These are phyloP conservation scores for Odontamblyopus lacepedii DNA, from an alignment of 2,797 vertebrate genomes.

Conservation along the genomic window DNA sequence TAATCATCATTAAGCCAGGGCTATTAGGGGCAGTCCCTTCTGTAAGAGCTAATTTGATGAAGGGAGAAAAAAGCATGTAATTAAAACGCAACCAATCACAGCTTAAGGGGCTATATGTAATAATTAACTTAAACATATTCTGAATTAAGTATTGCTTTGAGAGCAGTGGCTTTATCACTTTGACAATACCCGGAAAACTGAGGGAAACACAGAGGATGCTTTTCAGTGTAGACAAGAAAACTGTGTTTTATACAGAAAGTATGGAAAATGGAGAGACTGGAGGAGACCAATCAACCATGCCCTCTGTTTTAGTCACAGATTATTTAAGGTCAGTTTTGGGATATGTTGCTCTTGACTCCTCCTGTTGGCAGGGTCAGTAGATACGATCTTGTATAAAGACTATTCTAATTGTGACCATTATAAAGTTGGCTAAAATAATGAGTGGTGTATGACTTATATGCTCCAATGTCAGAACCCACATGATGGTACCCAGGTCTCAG, in stretches of 20 bases:
- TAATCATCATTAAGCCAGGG: slow-evolving; percentile 70
- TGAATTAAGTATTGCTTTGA: not conserved
- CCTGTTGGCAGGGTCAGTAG: not conserved
- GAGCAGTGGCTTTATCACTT: too few species aligned
- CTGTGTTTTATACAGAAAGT: not conserved
- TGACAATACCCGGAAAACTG: not conserved
- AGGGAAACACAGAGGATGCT: not conserved
- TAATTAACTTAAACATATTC: slow-evolving; percentile 10
- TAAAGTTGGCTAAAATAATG: not conserved
- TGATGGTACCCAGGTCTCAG: slow-evolving; percentile 43
- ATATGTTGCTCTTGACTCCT: not conserved
- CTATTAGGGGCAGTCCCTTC: slow-evolving; percentile 54
- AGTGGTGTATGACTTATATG: slow-evolving; percentile 15
- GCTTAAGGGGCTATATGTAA: slow-evolving; percentile 29
- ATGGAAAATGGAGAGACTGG: too few species aligned
- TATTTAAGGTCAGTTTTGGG: not conserved
- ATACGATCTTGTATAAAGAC: not conserved
- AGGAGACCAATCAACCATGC: too few species aligned
- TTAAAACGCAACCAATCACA: slow-evolving; percentile 71
- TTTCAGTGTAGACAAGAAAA: not conserved
- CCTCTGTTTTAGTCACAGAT: not conserved
- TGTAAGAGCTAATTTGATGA: slow-evolving; percentile 66
- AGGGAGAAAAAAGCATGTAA: slow-evolving; percentile 58
- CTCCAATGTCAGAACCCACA: slow-evolving; percentile 45
- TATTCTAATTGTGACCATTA: not conserved